These are phyloP conservation scores for Zootermopsis nevadensis DNA, from an alignment of 2,888 invertebrate genomes.

Conservation along the genomic window DNA sequence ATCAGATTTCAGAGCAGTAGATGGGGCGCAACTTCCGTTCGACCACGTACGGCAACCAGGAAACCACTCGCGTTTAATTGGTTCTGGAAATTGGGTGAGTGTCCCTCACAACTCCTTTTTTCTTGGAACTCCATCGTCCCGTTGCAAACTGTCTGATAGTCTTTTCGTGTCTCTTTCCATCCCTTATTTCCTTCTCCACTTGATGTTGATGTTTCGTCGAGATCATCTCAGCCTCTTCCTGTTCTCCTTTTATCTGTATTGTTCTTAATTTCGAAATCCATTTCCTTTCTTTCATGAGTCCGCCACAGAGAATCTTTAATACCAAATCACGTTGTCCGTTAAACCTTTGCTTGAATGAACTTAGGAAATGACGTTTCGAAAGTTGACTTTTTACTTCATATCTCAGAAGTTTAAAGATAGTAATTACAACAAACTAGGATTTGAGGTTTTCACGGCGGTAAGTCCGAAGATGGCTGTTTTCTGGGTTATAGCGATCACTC, in stretches of 20 bases:
- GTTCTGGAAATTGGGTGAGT: conserved; percentile 29
- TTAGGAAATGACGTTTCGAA: no score
- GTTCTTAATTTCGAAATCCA: background rate
- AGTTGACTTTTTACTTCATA: no score
- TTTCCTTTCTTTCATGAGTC: background rate
- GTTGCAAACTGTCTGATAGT: background rate
- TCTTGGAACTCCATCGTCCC: background rate
- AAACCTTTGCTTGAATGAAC: no score
- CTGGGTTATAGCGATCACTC: no score
- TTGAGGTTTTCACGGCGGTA: no score
- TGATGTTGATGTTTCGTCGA: background rate
- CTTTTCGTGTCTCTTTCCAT: background rate
- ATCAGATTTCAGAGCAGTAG: background rate
- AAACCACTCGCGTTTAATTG: conserved; percentile 29
- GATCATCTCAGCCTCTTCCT: conserved; percentile 5
- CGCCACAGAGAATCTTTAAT: background rate
- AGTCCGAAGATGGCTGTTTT: no score
- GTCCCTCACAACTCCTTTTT: background rate
- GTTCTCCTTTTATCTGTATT: background rate
- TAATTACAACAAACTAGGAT: no score
- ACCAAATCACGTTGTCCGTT: background rate
- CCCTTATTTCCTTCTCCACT: background rate
- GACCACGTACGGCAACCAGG: background rate
- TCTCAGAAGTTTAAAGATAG: no score
- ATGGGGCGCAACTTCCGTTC: background rate